phyloP scores from a whole-genome alignment of 1,140 invertebrate genomes.

The Plodia interpunctella region DNA sequence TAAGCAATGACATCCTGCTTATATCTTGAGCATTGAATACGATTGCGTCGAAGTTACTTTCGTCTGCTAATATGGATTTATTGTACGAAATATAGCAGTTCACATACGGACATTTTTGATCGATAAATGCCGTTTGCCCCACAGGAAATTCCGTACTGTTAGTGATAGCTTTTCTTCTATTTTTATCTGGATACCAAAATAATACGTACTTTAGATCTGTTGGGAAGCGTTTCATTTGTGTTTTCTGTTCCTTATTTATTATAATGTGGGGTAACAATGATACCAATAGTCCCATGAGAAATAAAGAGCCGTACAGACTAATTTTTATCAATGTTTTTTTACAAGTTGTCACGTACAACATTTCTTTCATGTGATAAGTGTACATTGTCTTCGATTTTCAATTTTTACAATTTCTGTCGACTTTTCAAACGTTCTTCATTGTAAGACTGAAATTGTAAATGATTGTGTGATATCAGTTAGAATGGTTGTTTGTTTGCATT shows the following conservation, averaged over 20 bases:
- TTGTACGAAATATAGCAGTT: conserved; percentile 58
- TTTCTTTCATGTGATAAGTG: conserved; percentile 49
- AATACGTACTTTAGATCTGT: conserved; percentile 58
- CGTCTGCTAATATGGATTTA: conserved; percentile 29
- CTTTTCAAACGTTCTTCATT: conserved; percentile 2
- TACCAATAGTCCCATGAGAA: conserved; percentile 26
- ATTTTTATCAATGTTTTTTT: conserved; percentile 34
- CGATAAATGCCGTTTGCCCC: conserved; percentile 49
- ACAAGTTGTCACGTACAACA: conserved; percentile 41
- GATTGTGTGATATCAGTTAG: neutral
- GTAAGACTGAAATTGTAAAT: neutral
- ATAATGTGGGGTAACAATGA: conserved; percentile 30
- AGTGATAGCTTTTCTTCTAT: conserved; percentile 14
- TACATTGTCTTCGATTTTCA: conserved; percentile 26
- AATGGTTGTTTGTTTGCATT: neutral
- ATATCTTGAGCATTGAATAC: conserved; percentile 45
- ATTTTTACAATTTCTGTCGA: neutral
- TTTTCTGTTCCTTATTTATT: conserved; percentile 7
- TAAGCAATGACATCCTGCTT: conserved; percentile 20
- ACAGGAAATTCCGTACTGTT: conserved; percentile 12
- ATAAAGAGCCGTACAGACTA: conserved; percentile 15
- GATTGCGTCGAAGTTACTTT: conserved; percentile 49
- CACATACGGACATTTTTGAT: conserved; percentile 48
- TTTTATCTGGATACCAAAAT: conserved; percentile 35
- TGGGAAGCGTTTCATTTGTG: conserved; percentile 22